Evolutionary conservation across 1,140 invertebrate genomes (phyloP).

Genomic region (Bradysia coprophila): DNA sequence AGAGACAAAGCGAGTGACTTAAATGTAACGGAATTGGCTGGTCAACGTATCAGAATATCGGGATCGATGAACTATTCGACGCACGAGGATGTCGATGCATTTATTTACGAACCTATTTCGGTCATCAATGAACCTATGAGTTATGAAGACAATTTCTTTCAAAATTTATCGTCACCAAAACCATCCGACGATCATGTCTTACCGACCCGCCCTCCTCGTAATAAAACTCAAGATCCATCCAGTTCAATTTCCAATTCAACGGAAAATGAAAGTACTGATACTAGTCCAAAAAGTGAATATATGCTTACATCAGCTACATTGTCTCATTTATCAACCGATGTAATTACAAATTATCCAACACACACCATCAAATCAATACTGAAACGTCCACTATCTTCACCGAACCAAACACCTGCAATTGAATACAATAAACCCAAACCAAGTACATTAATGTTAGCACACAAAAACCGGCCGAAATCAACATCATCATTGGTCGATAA

Average conservation of each 20-base stretch:
- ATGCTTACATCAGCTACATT: neutral
- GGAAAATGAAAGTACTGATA: neutral
- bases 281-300: neutral
- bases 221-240: slow-evolving; percentile 6
- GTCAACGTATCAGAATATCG: neutral
- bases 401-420: neutral
- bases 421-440: neutral
- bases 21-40: neutral
- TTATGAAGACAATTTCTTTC: too few relatives aligned
- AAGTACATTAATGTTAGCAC: neutral
- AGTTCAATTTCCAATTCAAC: too few relatives aligned
- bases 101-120: too few relatives aligned
- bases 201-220: slow-evolving; percentile 21
- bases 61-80: neutral
- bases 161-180: neutral
- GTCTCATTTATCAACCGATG: slow-evolving; percentile 1
- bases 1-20: too few relatives aligned
- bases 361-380: slow-evolving; percentile 41
- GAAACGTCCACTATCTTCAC: slow-evolving; percentile 32
- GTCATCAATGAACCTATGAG: too few relatives aligned
- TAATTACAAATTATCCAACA: slow-evolving; percentile 8
- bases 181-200: slow-evolving; percentile 6
- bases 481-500: neutral
- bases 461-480: neutral
- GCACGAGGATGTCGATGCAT: neutral